These are phyloP conservation scores for Orchesella flavescens DNA, from an alignment of 2,888 invertebrate species.

Conservation along the genomic window DNA sequence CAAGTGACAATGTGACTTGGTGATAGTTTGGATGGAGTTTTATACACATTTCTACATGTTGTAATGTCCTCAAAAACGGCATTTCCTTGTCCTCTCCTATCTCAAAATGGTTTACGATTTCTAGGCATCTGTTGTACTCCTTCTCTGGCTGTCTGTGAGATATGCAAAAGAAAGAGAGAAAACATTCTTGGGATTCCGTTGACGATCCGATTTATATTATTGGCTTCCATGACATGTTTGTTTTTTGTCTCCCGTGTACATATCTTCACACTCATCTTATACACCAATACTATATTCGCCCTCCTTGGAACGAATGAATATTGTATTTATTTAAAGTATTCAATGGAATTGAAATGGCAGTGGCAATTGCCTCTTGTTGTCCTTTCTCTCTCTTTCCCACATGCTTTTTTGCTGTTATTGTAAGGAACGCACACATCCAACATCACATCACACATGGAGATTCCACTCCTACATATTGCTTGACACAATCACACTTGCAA, in stretches of 20 bases:
- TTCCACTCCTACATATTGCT: not conserved
- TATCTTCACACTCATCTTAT: not conserved
- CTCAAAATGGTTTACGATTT: constrained; percentile 55
- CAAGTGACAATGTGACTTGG: constrained; percentile 60
- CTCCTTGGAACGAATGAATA: not conserved
- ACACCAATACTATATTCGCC: constrained; percentile 1
- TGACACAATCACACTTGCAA: not conserved
- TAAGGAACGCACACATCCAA: too few relatives aligned
- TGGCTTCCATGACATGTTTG: constrained; percentile 24
- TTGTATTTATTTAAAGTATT: constrained; percentile 47
- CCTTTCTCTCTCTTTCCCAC: not conserved
- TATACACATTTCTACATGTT: constrained; percentile 58
- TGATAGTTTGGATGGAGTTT: constrained; percentile 60
- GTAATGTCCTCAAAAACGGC: constrained; percentile 53
- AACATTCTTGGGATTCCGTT: constrained; percentile 52
- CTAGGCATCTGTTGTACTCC: constrained; percentile 1
- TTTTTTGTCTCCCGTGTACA: constrained; percentile 22
- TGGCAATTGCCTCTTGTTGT: constrained; percentile 42
- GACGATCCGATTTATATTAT: constrained; percentile 58
- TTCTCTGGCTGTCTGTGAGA: constrained; percentile 11
- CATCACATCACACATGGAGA: not conserved
- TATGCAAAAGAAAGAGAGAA: constrained; percentile 36
- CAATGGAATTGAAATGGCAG: constrained; percentile 51
- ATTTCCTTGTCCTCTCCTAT: constrained; percentile 22
- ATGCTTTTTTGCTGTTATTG: not conserved